phyloP scores from a whole-genome alignment of 2,113 vertebrate species.

The Equus quagga region DNA sequence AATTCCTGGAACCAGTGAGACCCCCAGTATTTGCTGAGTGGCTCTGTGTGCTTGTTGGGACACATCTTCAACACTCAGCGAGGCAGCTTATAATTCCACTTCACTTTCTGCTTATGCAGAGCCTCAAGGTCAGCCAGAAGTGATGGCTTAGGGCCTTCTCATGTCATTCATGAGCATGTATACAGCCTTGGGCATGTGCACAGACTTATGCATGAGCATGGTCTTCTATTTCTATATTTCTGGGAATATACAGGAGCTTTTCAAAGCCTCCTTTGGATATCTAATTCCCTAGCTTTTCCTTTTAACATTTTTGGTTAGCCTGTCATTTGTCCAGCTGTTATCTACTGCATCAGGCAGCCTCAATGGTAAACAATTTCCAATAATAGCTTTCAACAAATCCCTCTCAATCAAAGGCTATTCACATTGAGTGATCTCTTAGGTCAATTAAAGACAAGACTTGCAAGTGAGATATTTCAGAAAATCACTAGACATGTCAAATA shows the following conservation, averaged over 20 bases:
- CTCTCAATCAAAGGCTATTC: background rate
- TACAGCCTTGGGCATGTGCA: background rate
- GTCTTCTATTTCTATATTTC: slow-evolving; percentile 16
- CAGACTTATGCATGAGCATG: background rate
- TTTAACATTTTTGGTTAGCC: background rate
- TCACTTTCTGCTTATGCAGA: background rate
- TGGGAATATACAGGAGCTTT: background rate
- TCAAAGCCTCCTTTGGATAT: background rate
- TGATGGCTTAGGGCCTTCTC: background rate
- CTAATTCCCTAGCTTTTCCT: background rate
- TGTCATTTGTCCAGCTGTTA: slow-evolving; percentile 16
- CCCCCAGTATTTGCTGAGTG: background rate
- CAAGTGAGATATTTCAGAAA: background rate
- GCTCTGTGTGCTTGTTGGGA: background rate
- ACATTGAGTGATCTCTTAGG: background rate
- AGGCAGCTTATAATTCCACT: background rate
- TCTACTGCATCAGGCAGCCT: background rate
- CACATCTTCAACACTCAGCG: background rate
- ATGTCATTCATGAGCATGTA: background rate
- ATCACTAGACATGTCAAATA: slow-evolving; percentile 16
- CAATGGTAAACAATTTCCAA: slow-evolving; percentile 22
- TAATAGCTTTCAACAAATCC: background rate
- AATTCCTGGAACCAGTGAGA: background rate
- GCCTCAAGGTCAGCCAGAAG: background rate
- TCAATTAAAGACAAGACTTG: background rate